Evolutionary conservation across 2,888 invertebrate species (phyloP), one percentile per base, ranked within the genome.

Genomic region (Scaptomyza reducta): DNA sequence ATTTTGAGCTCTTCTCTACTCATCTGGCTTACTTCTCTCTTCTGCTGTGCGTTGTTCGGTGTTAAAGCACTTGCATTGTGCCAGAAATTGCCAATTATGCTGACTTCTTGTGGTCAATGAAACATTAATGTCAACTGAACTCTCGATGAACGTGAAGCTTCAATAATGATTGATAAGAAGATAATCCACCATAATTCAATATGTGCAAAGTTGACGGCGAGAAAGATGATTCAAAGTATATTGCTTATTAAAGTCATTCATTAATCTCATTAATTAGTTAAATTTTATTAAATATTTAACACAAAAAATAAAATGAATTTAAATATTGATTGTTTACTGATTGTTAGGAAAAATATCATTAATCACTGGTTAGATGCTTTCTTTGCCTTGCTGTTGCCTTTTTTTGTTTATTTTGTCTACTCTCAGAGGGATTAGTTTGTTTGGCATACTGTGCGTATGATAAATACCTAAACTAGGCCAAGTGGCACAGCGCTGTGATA

Each of bases 391-490:
- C n/a, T 27, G 31, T 27, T 22, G 42, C 18, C 41, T 47, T 27
- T 47, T 47, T 0, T 46, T 54, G 38, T 6, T 35, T 16, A 33
- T 56, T 56, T 47, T 45, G 49, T 11, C 25, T 25, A 40, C 50
- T 31, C 27, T 41, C 65, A 22, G 33, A 35, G 51, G 73, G 68
- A 53, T 54, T 56, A 72, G 41, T 31, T 18, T 68, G 33, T 56
- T 56, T 29, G 50, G 38, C 54, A 18, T 14, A 53, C 40, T 22
- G 29, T 57, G 63, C 40, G 42, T 56, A 49, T 49, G 44, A 41
- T 44, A 45, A 31, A 57, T 60, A 70, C 60, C 60, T 60, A 74
- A 81, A 74, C 71, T 62, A 35, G 50, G 51, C 56, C 70, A 58
- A 70, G 75, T 71, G 42, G 59, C 59, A 25, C 31, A 14, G 57